These are phyloP conservation scores for Papilio machaon DNA, from an alignment of 1,140 invertebrate genomes.

Conservation along the genomic window DNA sequence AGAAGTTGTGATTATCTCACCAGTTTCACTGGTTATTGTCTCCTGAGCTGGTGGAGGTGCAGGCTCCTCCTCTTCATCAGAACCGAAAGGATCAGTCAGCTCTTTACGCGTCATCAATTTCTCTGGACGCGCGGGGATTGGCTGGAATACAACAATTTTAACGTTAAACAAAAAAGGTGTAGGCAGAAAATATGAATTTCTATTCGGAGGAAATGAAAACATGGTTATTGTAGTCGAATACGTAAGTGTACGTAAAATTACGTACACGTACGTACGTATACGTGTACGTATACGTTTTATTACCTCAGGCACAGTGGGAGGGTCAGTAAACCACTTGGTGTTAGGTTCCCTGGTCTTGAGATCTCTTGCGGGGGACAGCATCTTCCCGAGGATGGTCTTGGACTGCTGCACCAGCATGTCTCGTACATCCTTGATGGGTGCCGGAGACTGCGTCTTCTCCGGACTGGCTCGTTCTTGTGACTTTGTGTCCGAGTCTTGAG, in stretches of 20 bases:
- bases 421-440: constrained; percentile 86
- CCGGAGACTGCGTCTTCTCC: constrained; percentile 60
- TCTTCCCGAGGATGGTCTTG: constrained; percentile 90
- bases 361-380: constrained; percentile 87
- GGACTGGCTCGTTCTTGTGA: constrained; percentile 60
- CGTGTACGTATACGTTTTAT: background rate
- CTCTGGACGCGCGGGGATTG: constrained; percentile 64
- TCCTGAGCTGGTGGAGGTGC: constrained; percentile 42
- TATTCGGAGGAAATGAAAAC: background rate
- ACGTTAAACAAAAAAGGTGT: background rate
- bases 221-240: background rate
- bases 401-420: constrained; percentile 87
- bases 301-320: constrained; percentile 54
- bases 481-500: constrained; percentile 66
- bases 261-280: background rate
- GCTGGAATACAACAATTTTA: constrained; percentile 42
- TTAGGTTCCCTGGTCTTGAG: constrained; percentile 49
- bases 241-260: background rate
- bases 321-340: constrained; percentile 68
- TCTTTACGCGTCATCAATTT: constrained; percentile 92
- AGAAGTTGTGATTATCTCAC: constrained; percentile 35
- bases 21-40: constrained; percentile 33
- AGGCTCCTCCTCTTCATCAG: constrained; percentile 92
- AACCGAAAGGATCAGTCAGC: constrained; percentile 94
- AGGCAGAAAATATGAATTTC: background rate